Base-by-base conservation (phyloP, 2,888 invertebrate species). In the Macropis europaea region DNA sequence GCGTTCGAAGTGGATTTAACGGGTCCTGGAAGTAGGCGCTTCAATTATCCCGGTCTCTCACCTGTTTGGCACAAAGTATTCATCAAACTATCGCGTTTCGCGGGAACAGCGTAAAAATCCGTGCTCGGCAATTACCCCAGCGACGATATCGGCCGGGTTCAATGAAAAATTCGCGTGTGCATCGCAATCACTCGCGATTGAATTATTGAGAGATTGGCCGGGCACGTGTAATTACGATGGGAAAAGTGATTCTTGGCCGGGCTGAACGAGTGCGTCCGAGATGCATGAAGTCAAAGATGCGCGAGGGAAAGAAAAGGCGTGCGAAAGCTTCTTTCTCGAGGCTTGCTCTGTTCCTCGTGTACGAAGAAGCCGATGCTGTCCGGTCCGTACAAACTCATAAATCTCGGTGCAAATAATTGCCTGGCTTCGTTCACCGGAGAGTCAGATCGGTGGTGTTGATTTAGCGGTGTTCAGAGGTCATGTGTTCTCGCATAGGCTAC, bases 321-420 rank as follows among this genome's bases (percentile, higher is more conserved):
- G 73, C 54, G 52, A 34, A 59, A 13, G n/a, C 30, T 2, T 60
- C 52, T 24, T 52, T 45, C 48, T 38, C 48, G n/a, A n/a, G n/a
- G n/a, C n/a, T n/a, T n/a, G 28, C 32, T 38, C 59, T 24, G 19
- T 9, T 40, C 47, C 17, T 3, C 43, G 19, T 26, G 73, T 72
- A 64, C 67, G 75, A 75, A 79, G 79, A 57, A 79, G 72, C 75
- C 62, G 59, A 64, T 67, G 62, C 77, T 80, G 79, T 80, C 79
- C 76, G 73, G 73, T 72, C 72, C 79, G 77, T 77, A 77, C 79
- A 88, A 86, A 87, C 88, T 87, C 89, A 87, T 89, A 89, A 89
- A 89, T 89, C 88, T 86, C 83, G 86, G 83, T 82, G 88, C 86
- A 89, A 89, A 89, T 89, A 89, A 89, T 89, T 89, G 87, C 88